Base-by-base conservation (phyloP, 2,113 vertebrate species). In the Sisor rabdophorus region DNA sequence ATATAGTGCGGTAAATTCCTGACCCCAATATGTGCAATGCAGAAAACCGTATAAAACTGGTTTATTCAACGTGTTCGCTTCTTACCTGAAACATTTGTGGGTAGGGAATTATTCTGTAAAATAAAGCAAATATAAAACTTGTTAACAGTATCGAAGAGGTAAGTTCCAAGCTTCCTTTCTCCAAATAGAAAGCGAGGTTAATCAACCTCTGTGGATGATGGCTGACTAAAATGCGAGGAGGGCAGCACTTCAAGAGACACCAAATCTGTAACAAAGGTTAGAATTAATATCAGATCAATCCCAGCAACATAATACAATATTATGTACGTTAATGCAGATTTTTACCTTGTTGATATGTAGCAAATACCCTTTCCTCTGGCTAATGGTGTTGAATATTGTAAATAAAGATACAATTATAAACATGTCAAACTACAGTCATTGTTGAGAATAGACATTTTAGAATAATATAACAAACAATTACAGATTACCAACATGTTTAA, bases 361-460 rank as follows among this genome's bases (percentile, higher is more conserved):
- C 13, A 24, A 4, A 11, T 12, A 12, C 13, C 1, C 2, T 48
- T 17, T 68, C 36, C 36, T 58, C 64, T 48, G 75, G 75, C 75
- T 76, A 61, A 64, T 28, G 13, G 40, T 13, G 59, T 73, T 13
- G 22, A 13, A 53, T 10, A 56, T 28, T 60, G 22, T 2, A 63
- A 32, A 52, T 19, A 53, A 75, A 55, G 48, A 75, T 7, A 44
- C 13, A 75, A 30, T 68, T 63, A 50, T 26, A n/a, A 59, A 52
- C 20, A 58, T 53, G 55, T 1, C 59, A 24, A 11, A 20, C 52
- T 16, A 69, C 15, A 50, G 40, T 44, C 4, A 1, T 28, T 32
- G 10, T 2, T 15, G 22, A 44, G n/a, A 58, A 47, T 1, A 22
- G 16, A 16, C n/a, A 13, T 19, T 44, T 10, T 44, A 44, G 9